phyloP scores from a whole-genome alignment of 2,113 vertebrate species.

The Hypocryptadius cinnamomeus region DNA sequence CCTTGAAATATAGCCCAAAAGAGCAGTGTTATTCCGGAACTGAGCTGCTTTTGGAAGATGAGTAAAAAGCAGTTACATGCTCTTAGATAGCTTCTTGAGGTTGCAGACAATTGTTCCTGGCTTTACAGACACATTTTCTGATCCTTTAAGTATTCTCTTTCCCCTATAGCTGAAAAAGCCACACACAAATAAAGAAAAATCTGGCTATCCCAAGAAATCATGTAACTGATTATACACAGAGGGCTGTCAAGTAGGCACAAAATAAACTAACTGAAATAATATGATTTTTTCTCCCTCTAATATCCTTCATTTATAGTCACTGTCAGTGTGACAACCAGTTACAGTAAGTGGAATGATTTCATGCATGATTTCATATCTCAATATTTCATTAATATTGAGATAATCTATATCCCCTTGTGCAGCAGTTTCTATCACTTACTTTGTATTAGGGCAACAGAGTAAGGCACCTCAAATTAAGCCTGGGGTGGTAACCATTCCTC shows the following conservation, averaged over 20 bases:
- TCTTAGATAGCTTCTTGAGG: background rate
- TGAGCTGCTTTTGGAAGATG: background rate
- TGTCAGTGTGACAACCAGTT: background rate
- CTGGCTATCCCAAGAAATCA: background rate
- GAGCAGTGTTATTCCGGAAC: background rate
- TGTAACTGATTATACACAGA: background rate
- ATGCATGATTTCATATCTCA: background rate
- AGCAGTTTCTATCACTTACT: background rate
- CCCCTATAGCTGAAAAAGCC: background rate
- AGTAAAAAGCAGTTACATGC: background rate
- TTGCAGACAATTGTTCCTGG: background rate
- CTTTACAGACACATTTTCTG: background rate
- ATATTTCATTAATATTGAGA: background rate
- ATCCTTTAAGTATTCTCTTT: background rate
- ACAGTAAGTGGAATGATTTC: background rate
- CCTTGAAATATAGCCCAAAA: background rate
- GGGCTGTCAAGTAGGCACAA: background rate
- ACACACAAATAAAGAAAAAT: background rate
- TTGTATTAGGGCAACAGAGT: background rate
- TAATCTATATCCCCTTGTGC: background rate
- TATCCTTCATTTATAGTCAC: background rate
- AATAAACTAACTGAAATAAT: conserved; percentile 5
- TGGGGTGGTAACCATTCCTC: fast-evolving
- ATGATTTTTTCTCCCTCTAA: background rate
- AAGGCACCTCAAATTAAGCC: background rate